These are phyloP conservation scores for Autographa pulchrina DNA, from an alignment of 2,888 invertebrate genomes.

Conservation along the genomic window DNA sequence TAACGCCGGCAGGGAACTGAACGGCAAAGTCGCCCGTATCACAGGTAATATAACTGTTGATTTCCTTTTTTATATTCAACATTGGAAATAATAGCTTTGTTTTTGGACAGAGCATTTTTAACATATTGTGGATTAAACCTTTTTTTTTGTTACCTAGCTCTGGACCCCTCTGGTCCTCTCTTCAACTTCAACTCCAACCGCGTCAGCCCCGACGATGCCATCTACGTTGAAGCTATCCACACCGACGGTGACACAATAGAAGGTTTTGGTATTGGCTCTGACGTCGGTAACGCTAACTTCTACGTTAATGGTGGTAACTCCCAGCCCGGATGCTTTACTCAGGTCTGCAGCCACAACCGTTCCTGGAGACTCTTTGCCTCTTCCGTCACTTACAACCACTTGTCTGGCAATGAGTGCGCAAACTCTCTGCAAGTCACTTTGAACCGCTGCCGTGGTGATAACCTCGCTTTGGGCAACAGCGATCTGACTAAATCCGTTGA, in stretches of 20 bases:
- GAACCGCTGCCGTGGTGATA: conserved; percentile 69
- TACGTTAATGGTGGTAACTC: conserved; percentile 88
- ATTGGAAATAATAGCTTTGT: too few species aligned
- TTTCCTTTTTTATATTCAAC: background rate
- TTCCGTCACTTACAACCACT: conserved; percentile 67
- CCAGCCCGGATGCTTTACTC: conserved; percentile 72
- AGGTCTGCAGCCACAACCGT: conserved; percentile 71
- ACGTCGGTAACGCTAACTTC: conserved; percentile 87
- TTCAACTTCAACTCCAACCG: conserved; percentile 65
- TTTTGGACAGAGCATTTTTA: too few species aligned
- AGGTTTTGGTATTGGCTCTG: conserved; percentile 80
- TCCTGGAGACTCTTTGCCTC: conserved; percentile 73
- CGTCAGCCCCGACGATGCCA: conserved; percentile 70
- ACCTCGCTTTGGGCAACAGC: conserved; percentile 69
- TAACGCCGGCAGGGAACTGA: conserved; percentile 75
- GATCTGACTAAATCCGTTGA: conserved; percentile 21
- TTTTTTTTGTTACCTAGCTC: conserved; percentile 52
- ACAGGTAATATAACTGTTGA: conserved; percentile 72
- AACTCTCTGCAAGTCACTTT: conserved; percentile 57
- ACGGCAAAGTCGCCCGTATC: conserved; percentile 74
- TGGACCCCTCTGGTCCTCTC: conserved; percentile 73
- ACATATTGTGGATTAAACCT: too few species aligned
- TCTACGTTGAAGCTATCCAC: conserved; percentile 74
- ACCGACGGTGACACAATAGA: conserved; percentile 62
- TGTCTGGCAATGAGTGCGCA: conserved; percentile 65